A percentile compares a stretch with the other conserved stretches of the same genome.
Conservation (phyloP, 1,140 invertebrate species). For the Zaprionus davidi region DNA sequence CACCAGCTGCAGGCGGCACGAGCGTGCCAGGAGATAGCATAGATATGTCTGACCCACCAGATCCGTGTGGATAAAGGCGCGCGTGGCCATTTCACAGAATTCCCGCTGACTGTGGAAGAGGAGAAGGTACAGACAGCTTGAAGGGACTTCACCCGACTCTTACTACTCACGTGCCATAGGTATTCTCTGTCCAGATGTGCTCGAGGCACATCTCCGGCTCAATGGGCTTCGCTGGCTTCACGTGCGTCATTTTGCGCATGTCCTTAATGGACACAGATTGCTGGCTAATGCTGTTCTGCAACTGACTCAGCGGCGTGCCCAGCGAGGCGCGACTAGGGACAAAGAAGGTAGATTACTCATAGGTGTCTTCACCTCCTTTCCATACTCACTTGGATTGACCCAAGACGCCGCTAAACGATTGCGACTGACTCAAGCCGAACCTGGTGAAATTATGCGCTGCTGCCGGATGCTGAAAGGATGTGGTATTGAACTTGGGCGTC, state of each 20-base stretch:
- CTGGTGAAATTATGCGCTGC: slow-evolving; percentile 53
- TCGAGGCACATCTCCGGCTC: slow-evolving; percentile 94
- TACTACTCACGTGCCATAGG: slow-evolving; percentile 82
- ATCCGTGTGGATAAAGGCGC: slow-evolving; percentile 93
- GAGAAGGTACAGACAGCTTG: neutral
- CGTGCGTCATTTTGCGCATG: slow-evolving; percentile 70
- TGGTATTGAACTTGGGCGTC: slow-evolving; percentile 34
- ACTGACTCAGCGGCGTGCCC: slow-evolving; percentile 68
- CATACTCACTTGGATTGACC: slow-evolving; percentile 69
- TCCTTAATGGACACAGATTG: slow-evolving; percentile 78
- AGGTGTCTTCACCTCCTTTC: too few relatives aligned
- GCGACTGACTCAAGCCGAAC: slow-evolving; percentile 69
- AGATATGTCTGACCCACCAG: slow-evolving; percentile 93
- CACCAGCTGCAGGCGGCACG: slow-evolving; percentile 89
- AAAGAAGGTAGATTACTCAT: neutral
- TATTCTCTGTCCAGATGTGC: slow-evolving; percentile 93
- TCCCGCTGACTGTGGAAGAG: slow-evolving; percentile 70
- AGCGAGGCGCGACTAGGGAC: slow-evolving; percentile 57
- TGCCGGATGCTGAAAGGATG: slow-evolving; percentile 50
- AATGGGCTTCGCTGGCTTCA: slow-evolving; percentile 88
- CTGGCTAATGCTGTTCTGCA: slow-evolving; percentile 72
- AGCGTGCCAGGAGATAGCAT: slow-evolving; percentile 90
- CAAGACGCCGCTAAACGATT: slow-evolving; percentile 73
- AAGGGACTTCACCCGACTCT: too few relatives aligned
- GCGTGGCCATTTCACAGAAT: slow-evolving; percentile 87